Base-by-base conservation (phyloP, 1,140 invertebrate genomes). In the Pogonomyrmex barbatus region DNA sequence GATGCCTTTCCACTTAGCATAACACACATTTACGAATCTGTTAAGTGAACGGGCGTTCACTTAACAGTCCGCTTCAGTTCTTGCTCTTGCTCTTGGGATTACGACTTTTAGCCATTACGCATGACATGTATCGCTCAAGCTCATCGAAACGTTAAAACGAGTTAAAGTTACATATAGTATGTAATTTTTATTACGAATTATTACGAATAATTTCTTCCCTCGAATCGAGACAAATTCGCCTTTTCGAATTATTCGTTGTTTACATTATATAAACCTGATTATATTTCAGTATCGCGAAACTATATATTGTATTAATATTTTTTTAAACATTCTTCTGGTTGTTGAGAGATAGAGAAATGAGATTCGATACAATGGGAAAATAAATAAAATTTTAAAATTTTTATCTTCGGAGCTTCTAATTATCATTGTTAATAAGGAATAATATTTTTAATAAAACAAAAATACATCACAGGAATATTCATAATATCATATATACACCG, bases 1-100 rank as follows among this genome's bases (percentile, higher is more conserved):
- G 83, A 85, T 75, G 56, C 75, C 73, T 88, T 58, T 73, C 76
- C 81, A 88, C 87, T 89, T 88, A 77, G 30, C 88, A 68, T 85
- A 88, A 86, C 65, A 82, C 58, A 75, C 78, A 82, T 73, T 88
- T 36, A 60, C 83, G 82, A 75, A 81, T 88, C 63, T 77, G n/a
- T 60, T 63, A n/a, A n/a, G n/a, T n/a, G n/a, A n/a, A 56, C 67
- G 85, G 30, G 9, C 47, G 50, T 73, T 73, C 67, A 50, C 67
- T 88, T 63, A 52, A 50, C 63, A 77, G 58, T 67, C 73, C 52
- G 58, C 56, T 67, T 24, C 77, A 70, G 58, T 52, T 85, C 76
- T 83, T 56, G 45, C 50, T 33, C 24, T 6, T 47, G 52, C 10
- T 9, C 24, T n/a, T 0, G 54, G 24, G 56, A 67, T 65, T 84